phyloP scores from a whole-genome alignment of 64 coral and sea anemone genomes.

The Platygyra sinensis region DNA sequence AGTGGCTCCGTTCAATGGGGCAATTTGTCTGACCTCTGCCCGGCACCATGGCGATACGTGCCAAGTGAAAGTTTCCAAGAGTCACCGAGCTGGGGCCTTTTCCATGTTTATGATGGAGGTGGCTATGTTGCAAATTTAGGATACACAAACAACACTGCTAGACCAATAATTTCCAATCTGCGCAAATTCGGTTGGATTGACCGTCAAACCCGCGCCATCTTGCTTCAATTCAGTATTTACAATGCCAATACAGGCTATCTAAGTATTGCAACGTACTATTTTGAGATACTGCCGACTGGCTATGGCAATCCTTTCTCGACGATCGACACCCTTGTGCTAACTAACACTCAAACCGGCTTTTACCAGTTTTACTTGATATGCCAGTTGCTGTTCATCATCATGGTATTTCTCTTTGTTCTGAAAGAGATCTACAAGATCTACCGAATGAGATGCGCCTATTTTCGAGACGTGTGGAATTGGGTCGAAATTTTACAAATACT shows the following conservation, averaged over 20 bases:
- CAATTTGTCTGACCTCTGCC: slow-evolving; percentile 50
- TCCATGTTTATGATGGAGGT: slow-evolving; percentile 58
- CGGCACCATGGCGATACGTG: slow-evolving; percentile 68
- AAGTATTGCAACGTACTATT: slow-evolving; percentile 48
- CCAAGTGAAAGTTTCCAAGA: not conserved
- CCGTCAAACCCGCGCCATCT: slow-evolving; percentile 35
- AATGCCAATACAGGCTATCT: slow-evolving; percentile 58
- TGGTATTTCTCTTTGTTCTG: slow-evolving; percentile 30
- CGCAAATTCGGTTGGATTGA: slow-evolving; percentile 52
- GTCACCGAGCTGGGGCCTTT: slow-evolving; percentile 49
- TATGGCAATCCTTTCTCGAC: slow-evolving; percentile 34
- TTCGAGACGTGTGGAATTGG: slow-evolving; percentile 55
- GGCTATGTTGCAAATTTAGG: slow-evolving; percentile 66
- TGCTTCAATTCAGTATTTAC: slow-evolving; percentile 62
- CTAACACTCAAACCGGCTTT: slow-evolving; percentile 19
- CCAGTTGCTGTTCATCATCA: slow-evolving; percentile 54
- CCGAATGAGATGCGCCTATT: slow-evolving; percentile 26
- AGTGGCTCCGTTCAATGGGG: not conserved
- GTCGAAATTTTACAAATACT: slow-evolving; percentile 56
- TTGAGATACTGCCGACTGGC: slow-evolving; percentile 54
- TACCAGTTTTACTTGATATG: slow-evolving; percentile 59
- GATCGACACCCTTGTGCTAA: slow-evolving; percentile 60
- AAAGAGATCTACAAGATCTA: slow-evolving; percentile 27
- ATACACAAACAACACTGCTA: slow-evolving; percentile 14
- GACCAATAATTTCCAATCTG: not conserved